Evolutionary conservation across 2,888 invertebrate species (phyloP), one percentile per base, ranked within the genome.

Genomic region (Cataglyphis rosenhaueri): DNA sequence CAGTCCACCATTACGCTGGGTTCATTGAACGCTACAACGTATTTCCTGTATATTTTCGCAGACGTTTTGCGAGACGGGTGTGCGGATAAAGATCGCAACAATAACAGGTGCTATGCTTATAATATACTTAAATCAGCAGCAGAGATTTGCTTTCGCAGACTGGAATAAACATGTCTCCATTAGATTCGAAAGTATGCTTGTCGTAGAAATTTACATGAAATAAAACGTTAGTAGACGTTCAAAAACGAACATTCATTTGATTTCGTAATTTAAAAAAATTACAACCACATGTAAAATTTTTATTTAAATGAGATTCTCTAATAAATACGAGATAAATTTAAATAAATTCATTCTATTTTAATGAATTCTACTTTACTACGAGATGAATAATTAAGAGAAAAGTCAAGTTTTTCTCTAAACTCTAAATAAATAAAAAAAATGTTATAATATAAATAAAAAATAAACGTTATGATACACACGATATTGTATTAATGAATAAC

Each of bases 11-110:
- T 29, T 18, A 81, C 21, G 73, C n/a, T 52, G 81, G 73, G 62
- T 84, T 82, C 81, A 64, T 78, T 71, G 62, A 84, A 78, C 76
- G 82, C 57, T 44, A 81, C 52, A 57, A 59, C 61, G 48, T 73
- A 61, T 81, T 75, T 74, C 59, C 21, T 78, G 57, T 68, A 71
- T 79, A 79, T 79, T 71, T 76, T 76, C 38, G 25, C 66, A 38
- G 55, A 75, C 65, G 25, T 75, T 75, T 52, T 52, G 35, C 38
- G 52, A n/a, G 35, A 55, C 25, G 35, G 65, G 38, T 25, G 25
- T 65, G 52, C 52, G 35, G 48, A 64, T 55, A 48, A 18, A 64
- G 12, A 18, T 25, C 35, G 29, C 32, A 48, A 18, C 64, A 48
- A 75, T 64, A 64, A 75, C 64, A 52, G 12, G 35, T 75, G 52